Evolutionary conservation across 2,113 vertebrate genomes (phyloP).

Genomic region (Ia io): DNA sequence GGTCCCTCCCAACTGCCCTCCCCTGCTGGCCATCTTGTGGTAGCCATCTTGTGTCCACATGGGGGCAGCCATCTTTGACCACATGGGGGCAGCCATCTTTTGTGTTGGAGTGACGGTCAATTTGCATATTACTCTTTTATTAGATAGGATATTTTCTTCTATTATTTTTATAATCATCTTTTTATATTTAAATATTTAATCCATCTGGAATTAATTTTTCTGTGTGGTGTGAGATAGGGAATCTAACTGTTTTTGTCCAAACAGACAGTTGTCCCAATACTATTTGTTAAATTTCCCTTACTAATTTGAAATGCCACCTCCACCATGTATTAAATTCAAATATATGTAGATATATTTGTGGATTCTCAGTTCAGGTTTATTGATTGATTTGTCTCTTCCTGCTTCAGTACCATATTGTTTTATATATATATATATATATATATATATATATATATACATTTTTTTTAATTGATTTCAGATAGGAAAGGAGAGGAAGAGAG

Average conservation of each 20-base stretch:
- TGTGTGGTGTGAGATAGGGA: not conserved
- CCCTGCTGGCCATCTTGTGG: too few relatives aligned
- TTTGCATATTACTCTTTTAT: too few relatives aligned
- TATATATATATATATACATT: too few relatives aligned
- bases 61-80: too few relatives aligned
- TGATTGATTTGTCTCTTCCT: not conserved
- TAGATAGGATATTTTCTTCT: not conserved
- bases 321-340: not conserved
- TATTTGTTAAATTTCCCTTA: not conserved
- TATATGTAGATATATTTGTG: not conserved
- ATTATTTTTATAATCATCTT: not conserved
- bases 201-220: not conserved
- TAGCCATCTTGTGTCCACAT: too few relatives aligned
- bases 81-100: too few relatives aligned
- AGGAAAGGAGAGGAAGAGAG: too few relatives aligned
- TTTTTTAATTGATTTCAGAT: too few relatives aligned
- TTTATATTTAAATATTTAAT: conserved; percentile 14
- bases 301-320: not conserved
- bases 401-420: not conserved
- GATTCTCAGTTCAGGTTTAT: not conserved
- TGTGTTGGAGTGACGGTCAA: too few relatives aligned
- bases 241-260: not conserved
- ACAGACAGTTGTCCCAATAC: not conserved
- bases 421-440: too few relatives aligned
- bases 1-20: too few relatives aligned